phyloP scores from a whole-genome alignment of 2,113 vertebrate genomes.

The Apeltes quadracus region DNA sequence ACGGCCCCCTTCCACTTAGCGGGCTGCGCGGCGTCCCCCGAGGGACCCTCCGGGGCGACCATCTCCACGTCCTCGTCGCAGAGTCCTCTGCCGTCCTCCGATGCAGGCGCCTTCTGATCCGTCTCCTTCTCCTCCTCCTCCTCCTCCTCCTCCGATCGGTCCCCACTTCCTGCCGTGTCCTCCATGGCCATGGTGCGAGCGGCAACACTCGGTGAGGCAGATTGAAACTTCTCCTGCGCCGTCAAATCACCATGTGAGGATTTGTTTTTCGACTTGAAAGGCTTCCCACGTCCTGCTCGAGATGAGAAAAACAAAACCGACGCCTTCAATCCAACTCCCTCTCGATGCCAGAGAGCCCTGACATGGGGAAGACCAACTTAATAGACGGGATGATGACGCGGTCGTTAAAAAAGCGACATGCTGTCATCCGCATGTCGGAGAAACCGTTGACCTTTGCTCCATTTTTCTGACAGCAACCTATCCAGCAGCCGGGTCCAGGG shows the following conservation, averaged over 20 bases:
- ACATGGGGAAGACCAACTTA: not conserved
- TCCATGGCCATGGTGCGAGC: constrained; percentile 42
- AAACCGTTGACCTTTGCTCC: constrained; percentile 69
- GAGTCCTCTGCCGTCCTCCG: not conserved
- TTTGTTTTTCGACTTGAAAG: not conserved
- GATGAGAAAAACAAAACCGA: not conserved
- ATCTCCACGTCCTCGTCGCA: constrained; percentile 27
- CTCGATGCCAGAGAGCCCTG: constrained; percentile 3
- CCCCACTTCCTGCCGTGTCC: not conserved
- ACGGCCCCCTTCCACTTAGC: constrained; percentile 80
- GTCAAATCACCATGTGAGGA: constrained; percentile 38
- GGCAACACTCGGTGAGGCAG: constrained; percentile 10
- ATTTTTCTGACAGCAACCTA: constrained; percentile 35
- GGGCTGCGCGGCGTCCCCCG: constrained; percentile 10
- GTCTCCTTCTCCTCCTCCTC: constrained; percentile 14
- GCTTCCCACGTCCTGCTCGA: not conserved
- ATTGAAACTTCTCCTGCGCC: not conserved
- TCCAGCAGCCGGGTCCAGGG: constrained; percentile 34
- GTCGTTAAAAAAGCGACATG: constrained; percentile 59
- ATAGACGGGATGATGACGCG: not conserved
- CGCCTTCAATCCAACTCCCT: not conserved
- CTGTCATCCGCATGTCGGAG: constrained; percentile 6
- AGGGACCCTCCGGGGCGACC: not conserved
- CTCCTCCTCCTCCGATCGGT: constrained; percentile 13
- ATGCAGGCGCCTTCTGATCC: constrained; percentile 21